phyloP scores from a whole-genome alignment of 2,888 invertebrate genomes.

The Oligia latruncula region DNA sequence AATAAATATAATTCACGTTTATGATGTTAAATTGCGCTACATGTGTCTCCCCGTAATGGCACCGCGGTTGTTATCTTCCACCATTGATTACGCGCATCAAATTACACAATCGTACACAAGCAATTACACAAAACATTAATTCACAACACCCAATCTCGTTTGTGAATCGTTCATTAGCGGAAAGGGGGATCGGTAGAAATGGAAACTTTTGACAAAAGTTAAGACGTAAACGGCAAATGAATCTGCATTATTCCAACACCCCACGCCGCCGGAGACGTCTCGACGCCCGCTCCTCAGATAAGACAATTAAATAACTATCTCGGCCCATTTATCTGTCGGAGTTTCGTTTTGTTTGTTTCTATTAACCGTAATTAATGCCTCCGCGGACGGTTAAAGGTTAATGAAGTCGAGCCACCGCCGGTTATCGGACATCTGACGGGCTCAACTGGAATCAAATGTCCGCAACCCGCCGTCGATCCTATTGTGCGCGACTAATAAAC shows the following conservation, averaged over 20 bases:
- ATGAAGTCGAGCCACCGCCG: constrained; percentile 77
- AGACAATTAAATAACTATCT: constrained; percentile 88
- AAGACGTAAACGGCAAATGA: constrained; percentile 84
- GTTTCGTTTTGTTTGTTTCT: constrained; percentile 88
- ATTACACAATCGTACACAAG: constrained; percentile 76
- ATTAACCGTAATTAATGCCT: constrained; percentile 87
- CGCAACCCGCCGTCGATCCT: constrained; percentile 42
- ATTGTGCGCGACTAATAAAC: constrained; percentile 66
- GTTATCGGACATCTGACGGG: constrained; percentile 83
- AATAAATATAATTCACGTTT: constrained; percentile 11
- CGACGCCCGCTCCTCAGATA: constrained; percentile 78
- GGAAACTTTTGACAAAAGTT: constrained; percentile 86
- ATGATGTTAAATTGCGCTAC: constrained; percentile 21
- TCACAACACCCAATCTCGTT: constrained; percentile 81
- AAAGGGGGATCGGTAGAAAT: constrained; percentile 77
- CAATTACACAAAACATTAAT: constrained; percentile 87
- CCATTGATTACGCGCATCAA: constrained; percentile 70
- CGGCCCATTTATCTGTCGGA: constrained; percentile 84
- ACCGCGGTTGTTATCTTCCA: constrained; percentile 56
- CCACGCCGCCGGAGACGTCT: constrained; percentile 67
- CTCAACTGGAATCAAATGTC: constrained; percentile 59
- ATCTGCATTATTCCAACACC: constrained; percentile 81
- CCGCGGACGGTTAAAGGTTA: constrained; percentile 83
- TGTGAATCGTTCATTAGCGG: constrained; percentile 85
- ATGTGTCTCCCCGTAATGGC: constrained; percentile 21